Evolutionary conservation across 2,113 vertebrate genomes (phyloP).

Genomic region (Epinephelus lanceolatus): DNA sequence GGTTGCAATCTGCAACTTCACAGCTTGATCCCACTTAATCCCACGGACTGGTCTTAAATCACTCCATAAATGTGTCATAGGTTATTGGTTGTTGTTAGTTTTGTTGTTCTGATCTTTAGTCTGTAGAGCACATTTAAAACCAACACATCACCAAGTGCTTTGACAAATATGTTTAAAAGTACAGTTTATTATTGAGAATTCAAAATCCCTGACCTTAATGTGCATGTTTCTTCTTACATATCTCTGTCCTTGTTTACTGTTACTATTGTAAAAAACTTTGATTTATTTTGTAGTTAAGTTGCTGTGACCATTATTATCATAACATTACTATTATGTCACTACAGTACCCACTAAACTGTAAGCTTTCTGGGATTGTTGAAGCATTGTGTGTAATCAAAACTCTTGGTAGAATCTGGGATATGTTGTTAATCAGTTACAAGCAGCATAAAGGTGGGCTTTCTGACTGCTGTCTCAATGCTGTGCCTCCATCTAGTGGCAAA

Average conservation of each 20-base stretch:
- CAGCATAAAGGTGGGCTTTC: background rate
- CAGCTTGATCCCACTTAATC: no score
- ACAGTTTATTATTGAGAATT: background rate
- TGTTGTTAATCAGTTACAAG: background rate
- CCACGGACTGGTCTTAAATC: no score
- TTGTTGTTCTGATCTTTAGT: no score
- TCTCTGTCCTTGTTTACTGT: background rate
- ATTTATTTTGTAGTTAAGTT: background rate
- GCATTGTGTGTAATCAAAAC: background rate
- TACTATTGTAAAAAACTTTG: background rate
- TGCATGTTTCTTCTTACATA: background rate
- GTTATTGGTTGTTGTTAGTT: no score
- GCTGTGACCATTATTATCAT: background rate
- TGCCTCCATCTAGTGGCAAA: constrained; percentile 72
- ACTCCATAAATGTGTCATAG: no score
- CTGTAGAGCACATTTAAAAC: no score
- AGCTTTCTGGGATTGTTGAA: background rate
- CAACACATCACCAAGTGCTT: no score
- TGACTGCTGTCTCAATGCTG: background rate
- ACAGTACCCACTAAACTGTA: background rate
- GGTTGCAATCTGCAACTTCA: no score
- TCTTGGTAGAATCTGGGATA: background rate
- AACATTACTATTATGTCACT: background rate
- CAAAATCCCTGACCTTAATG: background rate
- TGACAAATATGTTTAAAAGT: no score